phyloP scores from a whole-genome alignment of 2,113 vertebrate genomes.

The Myiagra hebetior region DNA sequence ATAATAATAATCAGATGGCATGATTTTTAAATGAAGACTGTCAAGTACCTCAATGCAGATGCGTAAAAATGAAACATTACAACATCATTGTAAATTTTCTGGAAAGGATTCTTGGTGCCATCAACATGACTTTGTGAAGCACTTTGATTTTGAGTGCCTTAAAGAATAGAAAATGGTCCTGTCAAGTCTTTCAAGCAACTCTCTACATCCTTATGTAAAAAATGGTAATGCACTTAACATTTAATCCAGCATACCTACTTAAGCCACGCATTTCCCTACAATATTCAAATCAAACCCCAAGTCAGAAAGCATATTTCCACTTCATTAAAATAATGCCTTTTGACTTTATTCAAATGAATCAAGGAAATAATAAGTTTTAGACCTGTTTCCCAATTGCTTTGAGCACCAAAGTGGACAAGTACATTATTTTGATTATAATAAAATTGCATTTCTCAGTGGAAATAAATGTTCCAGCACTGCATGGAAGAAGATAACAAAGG shows the following conservation, averaged over 20 bases:
- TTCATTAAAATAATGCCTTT: slow-evolving; percentile 6
- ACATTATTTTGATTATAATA: background rate
- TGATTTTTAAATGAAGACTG: background rate
- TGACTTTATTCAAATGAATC: background rate
- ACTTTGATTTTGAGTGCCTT: background rate
- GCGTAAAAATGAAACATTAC: background rate
- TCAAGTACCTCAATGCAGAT: background rate
- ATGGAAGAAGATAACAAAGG: background rate
- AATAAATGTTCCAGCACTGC: background rate
- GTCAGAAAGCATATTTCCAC: background rate
- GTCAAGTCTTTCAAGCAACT: background rate
- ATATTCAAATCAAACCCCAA: background rate
- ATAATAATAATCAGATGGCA: background rate
- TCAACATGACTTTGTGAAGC: background rate
- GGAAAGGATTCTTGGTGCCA: background rate
- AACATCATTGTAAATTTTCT: background rate
- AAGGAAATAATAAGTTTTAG: background rate
- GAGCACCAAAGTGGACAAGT: background rate
- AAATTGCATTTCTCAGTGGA: background rate
- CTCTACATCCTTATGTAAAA: background rate
- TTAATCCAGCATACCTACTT: background rate
- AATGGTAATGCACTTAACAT: background rate
- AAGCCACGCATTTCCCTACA: background rate
- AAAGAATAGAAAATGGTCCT: background rate
- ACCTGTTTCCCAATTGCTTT: background rate